These are phyloP conservation scores for Plusia festucae DNA, from an alignment of 2,888 invertebrate genomes.

Conservation along the genomic window DNA sequence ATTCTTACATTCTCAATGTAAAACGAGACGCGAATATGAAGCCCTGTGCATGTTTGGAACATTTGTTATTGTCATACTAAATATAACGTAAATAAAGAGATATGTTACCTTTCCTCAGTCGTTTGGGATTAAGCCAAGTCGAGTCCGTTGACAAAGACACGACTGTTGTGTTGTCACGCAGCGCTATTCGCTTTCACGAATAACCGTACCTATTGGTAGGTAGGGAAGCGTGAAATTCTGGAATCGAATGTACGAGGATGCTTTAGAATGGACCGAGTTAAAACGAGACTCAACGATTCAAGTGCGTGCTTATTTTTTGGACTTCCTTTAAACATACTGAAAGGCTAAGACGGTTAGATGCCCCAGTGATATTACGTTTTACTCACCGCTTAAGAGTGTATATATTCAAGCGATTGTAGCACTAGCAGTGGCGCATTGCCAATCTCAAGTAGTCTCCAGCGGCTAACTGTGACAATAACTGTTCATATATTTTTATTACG, in stretches of 20 bases:
- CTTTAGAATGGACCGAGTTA: slow-evolving; percentile 19
- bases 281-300: slow-evolving; percentile 26
- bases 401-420: slow-evolving; percentile 33
- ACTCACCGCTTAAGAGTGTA: slow-evolving; percentile 19
- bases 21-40: slow-evolving; percentile 58
- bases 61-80: slow-evolving; percentile 78
- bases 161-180: slow-evolving; percentile 73
- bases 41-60: slow-evolving; percentile 56
- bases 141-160: slow-evolving; percentile 76
- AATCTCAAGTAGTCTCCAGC: slow-evolving; percentile 21
- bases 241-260: slow-evolving; percentile 56
- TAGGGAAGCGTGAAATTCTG: slow-evolving; percentile 71
- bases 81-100: slow-evolving; percentile 80
- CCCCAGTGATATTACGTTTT: slow-evolving; percentile 21
- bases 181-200: slow-evolving; percentile 69
- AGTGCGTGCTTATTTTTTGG: slow-evolving; percentile 24
- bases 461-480: slow-evolving; percentile 31
- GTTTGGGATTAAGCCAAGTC: slow-evolving; percentile 84
- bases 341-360: slow-evolving; percentile 11
- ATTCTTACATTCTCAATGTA: slow-evolving; percentile 56
- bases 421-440: slow-evolving; percentile 41
- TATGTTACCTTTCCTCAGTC: slow-evolving; percentile 79
- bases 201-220: slow-evolving; percentile 65
- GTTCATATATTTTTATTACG: slow-evolving; percentile 13
- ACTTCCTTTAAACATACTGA: slow-evolving; percentile 8